These are phyloP conservation scores for Drosophila villosipedis DNA, from an alignment of 2,888 invertebrate species.

Conservation along the genomic window DNA sequence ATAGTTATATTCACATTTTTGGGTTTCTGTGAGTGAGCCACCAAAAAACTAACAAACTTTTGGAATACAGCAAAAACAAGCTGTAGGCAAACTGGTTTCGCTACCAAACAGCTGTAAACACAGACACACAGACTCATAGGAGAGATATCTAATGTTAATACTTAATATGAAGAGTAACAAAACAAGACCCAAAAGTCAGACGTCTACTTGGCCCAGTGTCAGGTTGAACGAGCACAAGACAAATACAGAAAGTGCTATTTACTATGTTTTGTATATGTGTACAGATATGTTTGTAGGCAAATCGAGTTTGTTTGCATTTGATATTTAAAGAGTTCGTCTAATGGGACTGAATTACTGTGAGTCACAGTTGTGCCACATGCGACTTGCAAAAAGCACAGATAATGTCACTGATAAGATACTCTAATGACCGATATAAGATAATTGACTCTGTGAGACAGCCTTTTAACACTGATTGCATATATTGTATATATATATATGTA, in stretches of 20 bases:
- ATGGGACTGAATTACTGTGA: slow-evolving; percentile 35
- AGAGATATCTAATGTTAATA: slow-evolving; percentile 35
- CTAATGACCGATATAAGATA: not conserved
- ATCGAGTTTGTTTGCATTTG: slow-evolving; percentile 41
- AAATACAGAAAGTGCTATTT: slow-evolving; percentile 13
- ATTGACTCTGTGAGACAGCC: slow-evolving; percentile 11
- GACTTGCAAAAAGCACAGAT: slow-evolving; percentile 7
- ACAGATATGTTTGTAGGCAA: not conserved
- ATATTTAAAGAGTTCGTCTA: slow-evolving; percentile 29
- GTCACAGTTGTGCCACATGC: slow-evolving; percentile 19
- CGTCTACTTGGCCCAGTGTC: slow-evolving; percentile 39
- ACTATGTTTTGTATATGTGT: slow-evolving; percentile 2
- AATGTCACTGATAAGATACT: slow-evolving; percentile 37
- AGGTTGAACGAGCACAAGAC: slow-evolving; percentile 9
- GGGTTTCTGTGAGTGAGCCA: slow-evolving; percentile 11
- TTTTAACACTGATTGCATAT: slow-evolving; percentile 29
- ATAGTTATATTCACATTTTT: slow-evolving; percentile 48
- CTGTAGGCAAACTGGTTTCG: slow-evolving; percentile 64
- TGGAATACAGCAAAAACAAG: slow-evolving; percentile 34
- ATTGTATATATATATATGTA: not conserved
- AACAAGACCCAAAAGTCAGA: slow-evolving; percentile 42
- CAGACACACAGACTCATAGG: slow-evolving; percentile 21
- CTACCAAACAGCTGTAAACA: slow-evolving; percentile 67
- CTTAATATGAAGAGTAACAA: slow-evolving; percentile 36
- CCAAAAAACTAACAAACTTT: slow-evolving; percentile 35